These are phyloP conservation scores for Gadus macrocephalus DNA, from an alignment of 2,113 vertebrate genomes.

Conservation along the genomic window DNA sequence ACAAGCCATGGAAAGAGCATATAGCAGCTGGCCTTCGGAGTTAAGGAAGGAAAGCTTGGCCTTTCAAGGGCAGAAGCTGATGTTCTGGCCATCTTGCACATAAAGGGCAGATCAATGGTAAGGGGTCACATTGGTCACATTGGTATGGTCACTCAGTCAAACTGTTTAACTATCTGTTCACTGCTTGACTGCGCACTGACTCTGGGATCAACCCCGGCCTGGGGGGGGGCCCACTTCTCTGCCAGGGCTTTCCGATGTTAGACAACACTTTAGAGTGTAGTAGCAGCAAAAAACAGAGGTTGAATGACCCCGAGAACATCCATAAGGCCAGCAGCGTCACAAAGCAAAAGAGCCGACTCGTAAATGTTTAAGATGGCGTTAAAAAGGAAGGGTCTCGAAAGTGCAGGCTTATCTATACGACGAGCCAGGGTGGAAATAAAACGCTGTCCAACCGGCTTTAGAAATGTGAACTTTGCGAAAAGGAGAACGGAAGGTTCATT, in stretches of 20 bases:
- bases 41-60: too few relatives aligned
- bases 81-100: too few relatives aligned
- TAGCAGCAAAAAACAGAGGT: conserved; percentile 41
- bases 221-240: not conserved
- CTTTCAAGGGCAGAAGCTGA: too few relatives aligned
- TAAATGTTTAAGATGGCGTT: conserved; percentile 55
- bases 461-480: conserved; percentile 18
- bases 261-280: conserved; percentile 29
- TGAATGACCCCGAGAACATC: conserved; percentile 51
- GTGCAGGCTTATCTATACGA: conserved; percentile 55
- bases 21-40: too few relatives aligned
- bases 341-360: conserved; percentile 18
- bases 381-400: conserved; percentile 41
- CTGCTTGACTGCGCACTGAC: conserved; percentile 36
- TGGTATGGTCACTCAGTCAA: not conserved
- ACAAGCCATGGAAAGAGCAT: too few relatives aligned
- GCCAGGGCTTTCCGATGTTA: conserved; percentile 21
- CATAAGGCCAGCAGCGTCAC: conserved; percentile 32
- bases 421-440: conserved; percentile 40
- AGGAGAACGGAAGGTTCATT: conserved; percentile 37
- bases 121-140: too few relatives aligned
- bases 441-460: conserved; percentile 25
- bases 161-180: not conserved
- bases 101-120: too few relatives aligned
- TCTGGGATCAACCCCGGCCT: conserved; percentile 12